Evolutionary conservation across 2,888 invertebrate species (phyloP).

Genomic region (Chymomyza procnemis): DNA sequence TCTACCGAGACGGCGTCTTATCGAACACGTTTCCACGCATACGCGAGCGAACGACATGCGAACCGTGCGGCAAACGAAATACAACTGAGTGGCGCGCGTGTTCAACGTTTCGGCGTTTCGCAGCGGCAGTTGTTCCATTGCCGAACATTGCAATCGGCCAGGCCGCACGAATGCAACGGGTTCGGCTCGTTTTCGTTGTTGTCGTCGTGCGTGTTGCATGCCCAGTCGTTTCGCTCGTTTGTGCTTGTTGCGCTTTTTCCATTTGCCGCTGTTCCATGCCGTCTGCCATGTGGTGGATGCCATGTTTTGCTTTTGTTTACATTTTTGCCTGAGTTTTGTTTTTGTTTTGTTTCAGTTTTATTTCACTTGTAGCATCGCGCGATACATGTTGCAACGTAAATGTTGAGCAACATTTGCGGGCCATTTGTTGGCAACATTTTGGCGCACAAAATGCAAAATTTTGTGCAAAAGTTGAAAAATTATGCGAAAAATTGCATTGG

Average conservation of each 20-base stretch:
- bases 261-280: background rate
- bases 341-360: conserved; percentile 27
- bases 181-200: no score
- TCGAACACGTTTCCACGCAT: background rate
- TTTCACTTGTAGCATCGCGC: conserved; percentile 31
- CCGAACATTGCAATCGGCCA: no score
- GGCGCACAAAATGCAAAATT: no score
- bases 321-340: background rate
- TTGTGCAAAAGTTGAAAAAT: no score
- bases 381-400: background rate
- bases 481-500: no score
- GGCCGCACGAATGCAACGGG: no score
- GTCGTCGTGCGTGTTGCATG: conserved; percentile 18
- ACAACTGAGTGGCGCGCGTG: conserved; percentile 53
- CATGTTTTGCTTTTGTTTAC: conserved; percentile 31
- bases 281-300: conserved; percentile 53
- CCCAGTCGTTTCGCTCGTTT: conserved; percentile 6
- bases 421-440: no score
- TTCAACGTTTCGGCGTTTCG: background rate
- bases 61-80: conserved; percentile 69
- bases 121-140: no score
- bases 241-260: conserved; percentile 41
- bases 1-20: conserved; percentile 5
- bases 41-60: conserved; percentile 45
- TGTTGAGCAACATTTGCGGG: conserved; percentile 35